Percentiles rank a stretch among this genome's conserved stretches.
Evolutionary conservation across 2,888 invertebrate species (phyloP).

Genomic region (Megaustenia siamemsis): DNA sequence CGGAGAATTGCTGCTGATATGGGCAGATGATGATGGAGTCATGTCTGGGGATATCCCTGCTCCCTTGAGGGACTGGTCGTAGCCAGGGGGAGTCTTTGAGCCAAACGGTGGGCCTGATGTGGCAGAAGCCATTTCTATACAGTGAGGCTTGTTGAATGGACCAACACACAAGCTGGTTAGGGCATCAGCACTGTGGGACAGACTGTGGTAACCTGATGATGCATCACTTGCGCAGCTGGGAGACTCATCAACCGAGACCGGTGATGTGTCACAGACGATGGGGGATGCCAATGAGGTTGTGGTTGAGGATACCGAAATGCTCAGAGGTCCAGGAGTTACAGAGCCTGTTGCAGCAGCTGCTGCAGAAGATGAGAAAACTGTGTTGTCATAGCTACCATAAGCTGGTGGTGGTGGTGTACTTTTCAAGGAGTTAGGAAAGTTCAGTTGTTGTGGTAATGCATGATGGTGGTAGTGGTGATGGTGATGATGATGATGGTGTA

Average conservation of each 20-base stretch:
- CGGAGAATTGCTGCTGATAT: not conserved
- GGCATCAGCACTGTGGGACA: conserved; percentile 37
- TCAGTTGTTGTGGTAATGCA: conserved; percentile 7
- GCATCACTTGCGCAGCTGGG: conserved; percentile 51
- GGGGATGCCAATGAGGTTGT: conserved; percentile 43
- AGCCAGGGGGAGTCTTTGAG: conserved; percentile 24
- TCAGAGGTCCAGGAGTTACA: conserved; percentile 13
- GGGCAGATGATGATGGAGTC: not conserved
- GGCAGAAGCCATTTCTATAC: conserved; percentile 19
- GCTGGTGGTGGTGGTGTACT: conserved; percentile 31
- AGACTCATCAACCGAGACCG: conserved; percentile 52
- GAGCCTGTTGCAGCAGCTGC: conserved; percentile 12
- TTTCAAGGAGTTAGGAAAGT: conserved; percentile 26
- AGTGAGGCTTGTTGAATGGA: conserved; percentile 29
- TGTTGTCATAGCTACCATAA: conserved; percentile 27
- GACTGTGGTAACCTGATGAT: conserved; percentile 48
- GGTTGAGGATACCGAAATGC: conserved; percentile 44
- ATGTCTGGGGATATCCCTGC: conserved; percentile 21
- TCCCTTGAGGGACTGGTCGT: conserved; percentile 2
- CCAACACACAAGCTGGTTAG: not conserved
- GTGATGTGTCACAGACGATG: conserved; percentile 50
- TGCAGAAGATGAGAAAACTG: conserved; percentile 9
- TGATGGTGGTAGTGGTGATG: conserved; percentile 52
- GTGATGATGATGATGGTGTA: conserved; percentile 53
- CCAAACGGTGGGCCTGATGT: conserved; percentile 2